Percentiles rank a stretch among this genome's conserved stretches.
These are phyloP conservation scores for Rhinolophus sinicus DNA, from an alignment of 2,113 vertebrate genomes.

Conservation along the genomic window DNA sequence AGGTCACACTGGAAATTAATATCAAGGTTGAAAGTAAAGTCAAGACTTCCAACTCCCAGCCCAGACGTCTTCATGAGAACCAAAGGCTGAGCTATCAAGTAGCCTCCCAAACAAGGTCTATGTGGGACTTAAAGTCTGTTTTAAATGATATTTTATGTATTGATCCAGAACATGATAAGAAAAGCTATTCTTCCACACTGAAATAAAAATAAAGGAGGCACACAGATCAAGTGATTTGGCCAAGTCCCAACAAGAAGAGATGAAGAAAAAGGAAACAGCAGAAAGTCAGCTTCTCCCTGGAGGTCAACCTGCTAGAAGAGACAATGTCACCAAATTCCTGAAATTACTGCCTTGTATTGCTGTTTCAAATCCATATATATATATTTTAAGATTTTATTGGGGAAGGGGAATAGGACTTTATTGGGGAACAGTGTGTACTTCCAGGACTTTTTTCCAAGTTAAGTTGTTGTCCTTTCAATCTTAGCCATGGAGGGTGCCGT, in stretches of 20 bases:
- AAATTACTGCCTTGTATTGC: not conserved
- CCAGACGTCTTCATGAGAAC: not conserved
- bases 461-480: too few species aligned
- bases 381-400: too few species aligned
- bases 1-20: constrained; percentile 3
- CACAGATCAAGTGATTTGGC: not conserved
- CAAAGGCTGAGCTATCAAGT: not conserved
- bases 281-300: not conserved
- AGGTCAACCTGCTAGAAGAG: not conserved
- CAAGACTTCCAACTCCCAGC: not conserved
- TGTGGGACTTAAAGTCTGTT: not conserved
- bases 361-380: not conserved
- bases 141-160: not conserved
- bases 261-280: not conserved
- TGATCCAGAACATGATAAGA: not conserved
- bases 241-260: constrained; percentile 33
- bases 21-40: not conserved
- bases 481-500: too few species aligned
- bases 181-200: not conserved
- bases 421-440: too few species aligned
- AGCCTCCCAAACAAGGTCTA: not conserved
- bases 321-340: not conserved
- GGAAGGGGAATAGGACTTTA: too few species aligned
- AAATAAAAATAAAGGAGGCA: not conserved
- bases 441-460: too few species aligned